Percentiles rank a stretch among this genome's conserved stretches.
Conservation (phyloP, 2,113 vertebrate species). For the Sinosuthora webbiana region DNA sequence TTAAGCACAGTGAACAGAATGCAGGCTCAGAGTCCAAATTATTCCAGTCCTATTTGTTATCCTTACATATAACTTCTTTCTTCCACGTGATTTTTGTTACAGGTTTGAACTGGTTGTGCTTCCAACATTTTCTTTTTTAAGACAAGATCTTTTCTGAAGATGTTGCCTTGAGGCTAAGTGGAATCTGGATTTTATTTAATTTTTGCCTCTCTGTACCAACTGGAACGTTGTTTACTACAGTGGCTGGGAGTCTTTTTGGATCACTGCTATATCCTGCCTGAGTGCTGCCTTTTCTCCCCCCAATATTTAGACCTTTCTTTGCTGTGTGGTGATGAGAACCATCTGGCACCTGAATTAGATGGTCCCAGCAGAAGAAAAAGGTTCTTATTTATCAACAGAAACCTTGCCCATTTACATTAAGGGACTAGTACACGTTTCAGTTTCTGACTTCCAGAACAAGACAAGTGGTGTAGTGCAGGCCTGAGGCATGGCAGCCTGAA, state of each 20-base stretch:
- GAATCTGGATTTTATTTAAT: neutral
- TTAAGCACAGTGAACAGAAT: neutral
- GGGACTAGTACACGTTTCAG: accelerated
- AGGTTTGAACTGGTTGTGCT: neutral
- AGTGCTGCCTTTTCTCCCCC: neutral
- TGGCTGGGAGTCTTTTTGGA: neutral
- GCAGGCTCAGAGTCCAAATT: neutral
- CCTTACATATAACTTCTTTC: neutral
- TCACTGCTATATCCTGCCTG: neutral
- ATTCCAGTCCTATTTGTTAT: neutral
- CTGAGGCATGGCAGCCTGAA: neutral
- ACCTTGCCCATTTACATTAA: neutral
- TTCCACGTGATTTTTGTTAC: neutral
- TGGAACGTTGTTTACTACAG: neutral
- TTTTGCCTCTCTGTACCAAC: neutral
- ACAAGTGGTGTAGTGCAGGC: neutral
- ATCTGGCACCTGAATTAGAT: neutral
- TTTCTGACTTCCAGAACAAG: neutral
- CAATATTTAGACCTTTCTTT: neutral
- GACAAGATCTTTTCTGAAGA: neutral
- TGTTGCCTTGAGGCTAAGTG: neutral
- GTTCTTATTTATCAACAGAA: neutral
- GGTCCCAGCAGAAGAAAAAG: neutral
- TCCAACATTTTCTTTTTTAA: neutral
- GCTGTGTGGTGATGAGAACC: neutral